Base-by-base conservation (phyloP, 2,888 invertebrate species). In the Physocephala rufipes region DNA sequence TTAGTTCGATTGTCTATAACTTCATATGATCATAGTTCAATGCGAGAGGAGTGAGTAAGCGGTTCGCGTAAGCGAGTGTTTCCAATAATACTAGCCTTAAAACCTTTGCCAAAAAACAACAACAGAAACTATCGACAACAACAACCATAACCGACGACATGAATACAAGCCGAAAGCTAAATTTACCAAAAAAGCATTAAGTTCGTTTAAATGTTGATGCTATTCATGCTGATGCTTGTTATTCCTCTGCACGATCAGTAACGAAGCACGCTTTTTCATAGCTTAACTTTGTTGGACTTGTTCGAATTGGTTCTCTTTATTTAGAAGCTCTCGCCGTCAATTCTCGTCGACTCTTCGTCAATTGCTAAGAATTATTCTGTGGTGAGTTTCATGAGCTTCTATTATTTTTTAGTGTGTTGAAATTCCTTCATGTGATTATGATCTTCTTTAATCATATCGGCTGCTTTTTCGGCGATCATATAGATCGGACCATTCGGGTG, bases 391-490 rank as follows among this genome's bases (percentile, higher is more conserved):
- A 13, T 58, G 58, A 4, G 28, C 24, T 58, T 15, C 19, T n/a
- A n/a, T n/a, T n/a, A n/a, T n/a, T n/a, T n/a, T n/a, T n/a, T n/a
- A n/a, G n/a, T 16, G 47, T 19, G 67, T n/a, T n/a, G n/a, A n/a
- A n/a, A n/a, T n/a, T n/a, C n/a, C n/a, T n/a, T n/a, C n/a, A n/a
- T 21, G 24, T 45, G 70, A 16, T 80, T 86, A 67, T 88, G 86
- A 70, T 87, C 85, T 65, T 84, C 77, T 78, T 87, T 89, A 51
- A 89, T 88, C 86, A 89, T 86, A 74, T 89, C 89, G 2, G 89
- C 87, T 7, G 87, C 89, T 75, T 89, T 89, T 77, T 89, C 89
- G 1, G 87, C 89, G 73, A 89, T 89, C 87, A 89, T 87, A 19
- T 86, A 87, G 16, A 87, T 87, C 2, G 89, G 88, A 0, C 87